These are phyloP conservation scores for Congeria kusceri DNA, from an alignment of 2,888 invertebrate species.

Conservation along the genomic window DNA sequence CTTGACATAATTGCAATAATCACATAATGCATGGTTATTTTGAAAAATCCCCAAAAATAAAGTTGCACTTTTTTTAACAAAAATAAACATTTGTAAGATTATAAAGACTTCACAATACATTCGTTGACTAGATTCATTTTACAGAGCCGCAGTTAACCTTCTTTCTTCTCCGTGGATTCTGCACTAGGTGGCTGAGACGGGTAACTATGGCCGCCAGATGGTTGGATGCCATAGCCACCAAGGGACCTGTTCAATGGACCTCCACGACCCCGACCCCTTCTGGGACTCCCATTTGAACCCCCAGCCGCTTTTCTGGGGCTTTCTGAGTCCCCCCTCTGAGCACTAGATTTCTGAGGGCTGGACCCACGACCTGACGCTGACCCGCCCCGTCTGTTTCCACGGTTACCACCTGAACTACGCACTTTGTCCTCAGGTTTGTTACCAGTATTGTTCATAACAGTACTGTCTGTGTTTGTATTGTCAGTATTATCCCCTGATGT, in stretches of 20 bases:
- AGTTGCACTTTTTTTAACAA: no score
- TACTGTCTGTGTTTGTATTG: not conserved
- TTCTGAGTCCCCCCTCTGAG: not conserved
- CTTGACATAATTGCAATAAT: no score
- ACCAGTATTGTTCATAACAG: not conserved
- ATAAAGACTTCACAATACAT: not conserved
- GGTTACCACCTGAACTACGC: not conserved
- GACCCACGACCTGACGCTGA: not conserved
- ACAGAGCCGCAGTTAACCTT: not conserved
- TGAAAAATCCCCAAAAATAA: no score
- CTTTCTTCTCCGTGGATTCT: not conserved
- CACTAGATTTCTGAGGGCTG: not conserved
- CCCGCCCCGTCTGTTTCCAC: not conserved
- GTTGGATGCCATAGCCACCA: not conserved
- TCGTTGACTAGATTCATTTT: conserved; percentile 1
- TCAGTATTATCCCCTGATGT: not conserved
- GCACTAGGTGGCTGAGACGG: not conserved
- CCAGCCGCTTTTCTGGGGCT: conserved; percentile 5
- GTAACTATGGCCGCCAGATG: not conserved
- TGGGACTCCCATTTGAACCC: not conserved
- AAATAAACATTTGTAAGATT: no score
- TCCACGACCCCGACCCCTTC: conserved; percentile 12
- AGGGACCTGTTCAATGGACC: not conserved
- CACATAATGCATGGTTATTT: no score
- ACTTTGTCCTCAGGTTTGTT: no score